Conservation (phyloP, 2,113 vertebrate genomes). For the Nothocercus julius region DNA sequence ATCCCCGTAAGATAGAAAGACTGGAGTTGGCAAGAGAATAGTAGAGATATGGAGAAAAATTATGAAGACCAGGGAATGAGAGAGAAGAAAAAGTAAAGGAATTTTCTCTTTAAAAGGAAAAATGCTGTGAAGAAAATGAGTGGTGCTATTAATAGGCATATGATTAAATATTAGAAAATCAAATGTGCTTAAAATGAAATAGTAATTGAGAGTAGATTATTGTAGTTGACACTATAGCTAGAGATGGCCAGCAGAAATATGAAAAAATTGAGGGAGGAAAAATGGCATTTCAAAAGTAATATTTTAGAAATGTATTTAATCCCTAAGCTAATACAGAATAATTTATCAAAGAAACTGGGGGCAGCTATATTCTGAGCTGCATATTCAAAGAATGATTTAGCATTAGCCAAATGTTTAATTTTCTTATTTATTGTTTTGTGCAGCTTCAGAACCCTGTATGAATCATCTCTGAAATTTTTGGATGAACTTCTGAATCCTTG, state of each 20-base stretch:
- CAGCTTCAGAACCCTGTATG: constrained; percentile 82
- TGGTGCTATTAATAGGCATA: not conserved
- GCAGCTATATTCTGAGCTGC: not conserved
- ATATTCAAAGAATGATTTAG: not conserved
- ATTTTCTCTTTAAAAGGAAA: not conserved
- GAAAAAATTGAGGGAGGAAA: not conserved
- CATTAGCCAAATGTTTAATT: constrained; percentile 1
- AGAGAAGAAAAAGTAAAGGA: not conserved
- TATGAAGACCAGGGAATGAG: not conserved
- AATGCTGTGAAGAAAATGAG: not conserved
- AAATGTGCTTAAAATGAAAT: not conserved
- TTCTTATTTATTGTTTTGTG: not conserved
- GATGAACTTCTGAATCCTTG: constrained; percentile 81
- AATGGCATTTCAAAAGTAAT: not conserved
- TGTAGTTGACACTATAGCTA: not conserved
- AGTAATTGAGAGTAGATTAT: not conserved
- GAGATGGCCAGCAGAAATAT: not conserved
- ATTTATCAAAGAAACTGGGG: not conserved
- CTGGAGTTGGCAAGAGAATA: not conserved
- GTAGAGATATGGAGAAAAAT: not conserved
- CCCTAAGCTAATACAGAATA: not conserved
- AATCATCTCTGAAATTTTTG: constrained; percentile 83
- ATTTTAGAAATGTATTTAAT: not conserved
- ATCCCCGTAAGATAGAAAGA: not conserved
- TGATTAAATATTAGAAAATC: not conserved